A percentile compares a stretch with the other conserved stretches of the same genome.
Conservation (phyloP, 2,797 vertebrate genomes). For the Merluccius polli region DNA sequence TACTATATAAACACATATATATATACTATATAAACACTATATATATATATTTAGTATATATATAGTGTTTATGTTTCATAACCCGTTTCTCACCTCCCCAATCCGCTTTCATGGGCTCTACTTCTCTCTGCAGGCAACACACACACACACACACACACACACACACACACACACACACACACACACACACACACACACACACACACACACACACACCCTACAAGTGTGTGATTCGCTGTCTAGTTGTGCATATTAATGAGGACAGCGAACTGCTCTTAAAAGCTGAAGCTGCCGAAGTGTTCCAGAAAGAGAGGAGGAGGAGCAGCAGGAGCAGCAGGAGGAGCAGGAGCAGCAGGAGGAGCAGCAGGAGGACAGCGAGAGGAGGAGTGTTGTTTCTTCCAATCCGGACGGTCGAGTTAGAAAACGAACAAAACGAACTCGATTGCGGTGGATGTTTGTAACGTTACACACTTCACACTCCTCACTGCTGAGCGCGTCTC, state of each 20-base stretch:
- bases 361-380: conserved; percentile 44
- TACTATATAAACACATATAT: not conserved
- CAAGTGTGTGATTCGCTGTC: conserved; percentile 84
- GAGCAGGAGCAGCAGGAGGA: conserved; percentile 2
- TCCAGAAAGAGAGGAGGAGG: conserved; percentile 14
- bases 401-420: not conserved
- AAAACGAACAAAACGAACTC: not conserved
- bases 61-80: not conserved
- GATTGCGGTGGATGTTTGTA: not conserved
- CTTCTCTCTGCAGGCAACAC: not conserved
- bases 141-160: conserved; percentile 1
- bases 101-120: not conserved
- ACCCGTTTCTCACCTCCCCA: not conserved
- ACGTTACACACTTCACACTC: too few species aligned
- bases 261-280: conserved; percentile 83
- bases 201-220: conserved; percentile 47
- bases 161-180: not conserved
- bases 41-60: too few species aligned
- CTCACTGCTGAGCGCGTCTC: too few species aligned
- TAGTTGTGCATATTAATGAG: conserved; percentile 92
- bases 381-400: not conserved
- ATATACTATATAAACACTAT: too few species aligned
- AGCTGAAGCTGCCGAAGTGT: conserved; percentile 59
- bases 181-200: too few species aligned
- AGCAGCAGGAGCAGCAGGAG: conserved; percentile 28